Conservation (phyloP, 2,113 vertebrate genomes). For the Ellobius talpinus region DNA sequence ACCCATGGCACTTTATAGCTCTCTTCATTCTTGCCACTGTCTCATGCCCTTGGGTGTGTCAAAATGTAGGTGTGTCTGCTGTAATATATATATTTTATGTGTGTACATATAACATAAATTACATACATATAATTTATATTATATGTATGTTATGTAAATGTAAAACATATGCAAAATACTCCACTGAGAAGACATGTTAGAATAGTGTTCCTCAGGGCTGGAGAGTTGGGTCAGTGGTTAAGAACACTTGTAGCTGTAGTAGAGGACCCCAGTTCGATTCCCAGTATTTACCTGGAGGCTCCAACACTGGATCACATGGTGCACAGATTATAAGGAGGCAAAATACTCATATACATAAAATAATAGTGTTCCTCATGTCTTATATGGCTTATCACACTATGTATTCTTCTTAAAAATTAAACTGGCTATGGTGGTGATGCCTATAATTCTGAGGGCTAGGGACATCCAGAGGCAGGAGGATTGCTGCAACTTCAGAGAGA, state of each 20-base stretch:
- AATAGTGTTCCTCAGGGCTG: background rate
- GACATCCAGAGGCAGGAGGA: background rate
- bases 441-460: background rate
- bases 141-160: background rate
- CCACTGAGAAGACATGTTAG: background rate
- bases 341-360: background rate
- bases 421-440: background rate
- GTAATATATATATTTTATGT: background rate
- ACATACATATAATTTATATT: too few species aligned
- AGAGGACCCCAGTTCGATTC: background rate
- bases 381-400: background rate
- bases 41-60: background rate
- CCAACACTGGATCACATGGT: background rate
- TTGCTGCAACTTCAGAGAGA: background rate
- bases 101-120: too few species aligned
- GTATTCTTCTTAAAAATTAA: background rate
- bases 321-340: background rate
- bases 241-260: background rate
- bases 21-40: background rate
- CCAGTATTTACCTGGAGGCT: background rate
- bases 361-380: background rate
- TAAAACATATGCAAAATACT: constrained; percentile 34
- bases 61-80: background rate
- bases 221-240: background rate
- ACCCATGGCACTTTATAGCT: background rate